These are phyloP conservation scores for Egretta garzetta DNA, from an alignment of 2,113 vertebrate genomes.

Conservation along the genomic window DNA sequence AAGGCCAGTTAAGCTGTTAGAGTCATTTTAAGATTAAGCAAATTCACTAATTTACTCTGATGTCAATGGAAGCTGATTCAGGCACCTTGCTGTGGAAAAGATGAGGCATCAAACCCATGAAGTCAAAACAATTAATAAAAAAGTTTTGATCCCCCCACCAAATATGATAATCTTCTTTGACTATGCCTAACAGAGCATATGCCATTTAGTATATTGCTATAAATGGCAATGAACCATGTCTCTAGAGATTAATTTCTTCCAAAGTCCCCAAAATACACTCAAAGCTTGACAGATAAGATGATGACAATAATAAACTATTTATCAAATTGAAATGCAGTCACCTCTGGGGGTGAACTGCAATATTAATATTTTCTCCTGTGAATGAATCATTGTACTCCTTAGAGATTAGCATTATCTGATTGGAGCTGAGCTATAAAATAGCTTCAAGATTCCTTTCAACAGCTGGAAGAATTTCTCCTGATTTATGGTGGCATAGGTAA, in stretches of 20 bases:
- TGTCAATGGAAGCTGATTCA: neutral
- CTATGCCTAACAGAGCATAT: neutral
- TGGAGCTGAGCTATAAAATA: neutral
- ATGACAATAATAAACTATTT: neutral
- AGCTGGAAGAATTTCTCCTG: neutral
- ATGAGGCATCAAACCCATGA: accelerated
- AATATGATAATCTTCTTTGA: neutral
- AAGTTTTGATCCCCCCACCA: neutral
- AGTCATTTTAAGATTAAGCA: neutral
- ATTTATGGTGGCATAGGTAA: neutral
- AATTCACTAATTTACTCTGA: neutral
- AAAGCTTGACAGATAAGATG: conserved; percentile 5
- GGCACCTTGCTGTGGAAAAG: neutral
- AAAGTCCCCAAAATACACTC: neutral
- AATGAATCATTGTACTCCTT: neutral
- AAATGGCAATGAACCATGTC: neutral
- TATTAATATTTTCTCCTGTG: neutral
- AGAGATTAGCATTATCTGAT: neutral
- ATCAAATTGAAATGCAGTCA: conserved; percentile 20
- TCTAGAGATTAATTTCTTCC: neutral
- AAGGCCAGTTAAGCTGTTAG: neutral
- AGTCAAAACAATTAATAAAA: neutral
- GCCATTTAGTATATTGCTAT: neutral
- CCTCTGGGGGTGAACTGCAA: neutral
- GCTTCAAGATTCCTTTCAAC: neutral